Conservation (phyloP, 2,797 vertebrate species). For the Urosaurus nigricauda region DNA sequence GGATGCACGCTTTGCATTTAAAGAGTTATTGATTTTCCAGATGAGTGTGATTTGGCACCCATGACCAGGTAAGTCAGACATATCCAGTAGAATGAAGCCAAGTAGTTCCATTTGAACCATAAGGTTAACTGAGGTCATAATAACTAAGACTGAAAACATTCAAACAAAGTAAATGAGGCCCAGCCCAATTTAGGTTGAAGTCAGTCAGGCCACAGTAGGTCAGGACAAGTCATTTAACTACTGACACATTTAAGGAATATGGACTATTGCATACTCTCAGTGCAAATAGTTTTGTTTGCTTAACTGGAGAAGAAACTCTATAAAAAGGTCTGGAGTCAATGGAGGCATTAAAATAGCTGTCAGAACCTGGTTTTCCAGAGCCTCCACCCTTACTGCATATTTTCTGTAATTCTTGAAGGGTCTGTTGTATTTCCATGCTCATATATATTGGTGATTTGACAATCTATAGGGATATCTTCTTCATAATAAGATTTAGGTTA, state of each 20-base stretch:
- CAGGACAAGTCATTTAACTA: not conserved
- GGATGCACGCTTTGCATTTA: not conserved
- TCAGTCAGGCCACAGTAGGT: not conserved
- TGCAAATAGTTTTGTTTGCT: not conserved
- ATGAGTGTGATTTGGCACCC: not conserved
- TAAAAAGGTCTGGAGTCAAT: not conserved
- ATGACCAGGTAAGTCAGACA: not conserved
- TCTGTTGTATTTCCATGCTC: not conserved
- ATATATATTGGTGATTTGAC: not conserved
- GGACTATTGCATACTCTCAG: not conserved
- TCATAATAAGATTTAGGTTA: not conserved
- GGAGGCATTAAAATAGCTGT: not conserved
- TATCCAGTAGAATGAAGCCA: not conserved
- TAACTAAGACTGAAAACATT: no score
- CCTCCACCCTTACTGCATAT: not conserved
- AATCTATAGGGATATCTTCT: not conserved
- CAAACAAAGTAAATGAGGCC: not conserved
- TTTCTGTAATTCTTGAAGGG: not conserved
- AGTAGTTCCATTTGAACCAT: not conserved
- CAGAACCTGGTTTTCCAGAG: not conserved
- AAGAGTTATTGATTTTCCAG: not conserved
- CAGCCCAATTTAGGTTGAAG: not conserved
- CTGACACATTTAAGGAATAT: not conserved
- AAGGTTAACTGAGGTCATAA: no score
- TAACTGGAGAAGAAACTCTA: not conserved